Evolutionary conservation across 2,113 vertebrate genomes (phyloP).

Genomic region (Clarias magur): DNA sequence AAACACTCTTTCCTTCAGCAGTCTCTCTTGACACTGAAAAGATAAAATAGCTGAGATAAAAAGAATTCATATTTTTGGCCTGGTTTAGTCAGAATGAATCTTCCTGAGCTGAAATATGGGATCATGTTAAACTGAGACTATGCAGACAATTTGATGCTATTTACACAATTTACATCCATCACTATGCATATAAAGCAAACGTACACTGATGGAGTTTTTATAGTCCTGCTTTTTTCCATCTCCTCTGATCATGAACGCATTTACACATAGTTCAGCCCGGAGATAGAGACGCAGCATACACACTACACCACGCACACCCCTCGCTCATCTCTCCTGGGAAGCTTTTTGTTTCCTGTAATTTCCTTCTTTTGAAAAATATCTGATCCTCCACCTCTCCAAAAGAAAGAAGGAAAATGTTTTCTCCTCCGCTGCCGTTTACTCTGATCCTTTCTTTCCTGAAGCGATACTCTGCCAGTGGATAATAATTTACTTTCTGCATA

Average conservation of each 20-base stretch:
- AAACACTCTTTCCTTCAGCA: neutral
- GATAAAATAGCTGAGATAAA: neutral
- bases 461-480: neutral
- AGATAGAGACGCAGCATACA: neutral
- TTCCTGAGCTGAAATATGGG: neutral
- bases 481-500: conserved; percentile 15
- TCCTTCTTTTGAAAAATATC: conserved; percentile 36
- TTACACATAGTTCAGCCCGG: neutral
- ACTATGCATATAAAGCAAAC: neutral
- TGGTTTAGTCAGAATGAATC: neutral
- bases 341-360: conserved; percentile 13
- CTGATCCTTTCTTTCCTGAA: conserved; percentile 21
- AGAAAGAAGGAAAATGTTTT: neutral
- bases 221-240: neutral
- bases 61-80: neutral
- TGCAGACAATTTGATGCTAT: neutral
- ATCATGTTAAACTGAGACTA: neutral
- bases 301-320: neutral
- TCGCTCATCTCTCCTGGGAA: neutral
- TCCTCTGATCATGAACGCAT: neutral
- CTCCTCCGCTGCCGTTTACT: neutral
- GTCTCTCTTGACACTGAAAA: neutral
- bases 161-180: neutral
- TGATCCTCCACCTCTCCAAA: neutral
- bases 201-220: neutral